Conservation (phyloP, 2,113 vertebrate species). For the Muntiacus muntjak region DNA sequence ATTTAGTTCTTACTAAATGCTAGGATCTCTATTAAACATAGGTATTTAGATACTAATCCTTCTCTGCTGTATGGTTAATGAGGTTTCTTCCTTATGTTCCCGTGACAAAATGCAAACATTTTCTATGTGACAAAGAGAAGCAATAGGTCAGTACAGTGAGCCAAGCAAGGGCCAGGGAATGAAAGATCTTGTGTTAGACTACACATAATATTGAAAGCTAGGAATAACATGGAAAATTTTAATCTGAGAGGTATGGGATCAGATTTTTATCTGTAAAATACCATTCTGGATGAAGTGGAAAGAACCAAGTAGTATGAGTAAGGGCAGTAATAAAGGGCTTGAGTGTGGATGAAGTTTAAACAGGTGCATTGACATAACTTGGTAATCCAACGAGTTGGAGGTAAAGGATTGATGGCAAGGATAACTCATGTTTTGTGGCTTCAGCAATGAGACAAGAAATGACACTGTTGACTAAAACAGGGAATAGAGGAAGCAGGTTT, state of each 20-base stretch:
- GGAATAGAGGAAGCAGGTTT: background rate
- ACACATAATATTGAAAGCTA: background rate
- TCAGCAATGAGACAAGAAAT: background rate
- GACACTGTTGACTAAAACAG: background rate
- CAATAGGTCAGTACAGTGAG: background rate
- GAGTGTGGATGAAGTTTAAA: background rate
- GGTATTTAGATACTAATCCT: background rate
- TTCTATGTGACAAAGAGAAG: background rate
- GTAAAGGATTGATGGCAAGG: background rate
- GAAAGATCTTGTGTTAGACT: background rate
- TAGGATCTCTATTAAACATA: background rate
- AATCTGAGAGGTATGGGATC: background rate
- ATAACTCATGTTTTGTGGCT: background rate
- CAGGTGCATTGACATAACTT: background rate
- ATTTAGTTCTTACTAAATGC: background rate
- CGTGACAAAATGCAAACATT: background rate
- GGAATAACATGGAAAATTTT: background rate
- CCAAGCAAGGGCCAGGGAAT: background rate
- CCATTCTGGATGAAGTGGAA: background rate
- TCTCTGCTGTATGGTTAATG: background rate
- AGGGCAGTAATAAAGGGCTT: background rate
- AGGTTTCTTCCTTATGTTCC: background rate
- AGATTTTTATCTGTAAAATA: background rate
- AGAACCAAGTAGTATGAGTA: background rate
- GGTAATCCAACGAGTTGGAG: background rate